Conservation (phyloP, 2,888 invertebrate species). For the Aelia acuminata region DNA sequence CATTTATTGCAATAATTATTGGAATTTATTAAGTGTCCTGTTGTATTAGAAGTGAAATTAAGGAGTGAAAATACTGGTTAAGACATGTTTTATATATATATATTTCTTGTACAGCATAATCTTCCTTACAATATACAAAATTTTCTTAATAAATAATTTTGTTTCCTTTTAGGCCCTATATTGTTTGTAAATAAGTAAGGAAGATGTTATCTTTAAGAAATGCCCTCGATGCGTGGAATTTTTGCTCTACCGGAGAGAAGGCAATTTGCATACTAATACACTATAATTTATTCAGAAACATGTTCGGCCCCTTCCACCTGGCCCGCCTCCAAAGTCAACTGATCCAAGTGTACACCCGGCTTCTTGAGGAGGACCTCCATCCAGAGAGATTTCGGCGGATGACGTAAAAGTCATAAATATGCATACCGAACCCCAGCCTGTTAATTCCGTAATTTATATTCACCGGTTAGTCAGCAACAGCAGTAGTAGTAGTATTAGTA, state of each 20-base stretch:
- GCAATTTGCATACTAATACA: constrained; percentile 29
- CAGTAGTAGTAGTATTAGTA: too few species aligned
- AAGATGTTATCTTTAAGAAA: constrained; percentile 2
- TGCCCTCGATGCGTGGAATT: neutral
- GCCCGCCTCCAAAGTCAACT: neutral
- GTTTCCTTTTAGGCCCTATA: neutral
- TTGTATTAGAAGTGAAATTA: too few species aligned
- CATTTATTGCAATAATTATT: too few species aligned
- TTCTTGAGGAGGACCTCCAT: constrained; percentile 36
- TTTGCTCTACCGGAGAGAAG: neutral
- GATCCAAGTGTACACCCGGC: constrained; percentile 14
- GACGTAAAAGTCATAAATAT: constrained; percentile 51
- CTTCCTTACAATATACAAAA: too few species aligned
- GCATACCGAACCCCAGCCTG: constrained; percentile 14
- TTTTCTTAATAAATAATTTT: neutral
- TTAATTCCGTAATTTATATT: constrained; percentile 45
- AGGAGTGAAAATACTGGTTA: too few species aligned
- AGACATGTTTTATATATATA: too few species aligned
- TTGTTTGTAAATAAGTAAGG: neutral
- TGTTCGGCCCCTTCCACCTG: neutral
- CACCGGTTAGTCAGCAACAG: neutral
- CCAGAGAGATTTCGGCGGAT: neutral
- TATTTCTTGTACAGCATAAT: too few species aligned
- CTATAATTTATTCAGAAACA: constrained; percentile 42
- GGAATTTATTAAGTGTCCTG: too few species aligned